Percentiles rank a stretch among this genome's conserved stretches.
These are phyloP conservation scores for Hippopotamyrus pictus DNA, from an alignment of 2,797 vertebrate species.

Conservation along the genomic window DNA sequence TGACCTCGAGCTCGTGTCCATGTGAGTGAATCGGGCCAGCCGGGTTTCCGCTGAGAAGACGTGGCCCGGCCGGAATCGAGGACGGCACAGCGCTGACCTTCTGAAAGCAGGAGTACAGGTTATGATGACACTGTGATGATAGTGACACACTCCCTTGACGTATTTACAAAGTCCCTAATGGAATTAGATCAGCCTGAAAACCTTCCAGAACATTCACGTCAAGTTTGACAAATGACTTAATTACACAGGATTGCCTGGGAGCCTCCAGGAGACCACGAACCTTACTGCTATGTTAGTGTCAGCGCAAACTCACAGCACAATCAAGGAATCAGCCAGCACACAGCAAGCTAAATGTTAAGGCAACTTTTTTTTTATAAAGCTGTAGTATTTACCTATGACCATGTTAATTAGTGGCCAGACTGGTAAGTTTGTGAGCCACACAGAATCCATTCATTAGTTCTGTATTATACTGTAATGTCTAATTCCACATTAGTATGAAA, in stretches of 20 bases:
- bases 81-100: not conserved
- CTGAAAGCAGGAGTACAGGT: not conserved
- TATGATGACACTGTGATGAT: not conserved
- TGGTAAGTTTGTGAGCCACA: not conserved
- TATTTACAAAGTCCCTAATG: not conserved
- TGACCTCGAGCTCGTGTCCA: not conserved
- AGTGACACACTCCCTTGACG: not conserved
- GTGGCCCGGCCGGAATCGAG: not conserved
- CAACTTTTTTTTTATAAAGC: not conserved
- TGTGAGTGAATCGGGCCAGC: not conserved
- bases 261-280: not conserved
- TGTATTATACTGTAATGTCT: not conserved
- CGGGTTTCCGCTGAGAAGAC: not conserved
- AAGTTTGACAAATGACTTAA: constrained; percentile 1
- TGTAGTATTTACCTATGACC: not conserved
- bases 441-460: not conserved
- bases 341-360: not conserved
- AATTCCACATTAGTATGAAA: not conserved
- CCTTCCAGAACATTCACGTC: not conserved
- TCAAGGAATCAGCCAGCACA: not conserved
- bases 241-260: not conserved
- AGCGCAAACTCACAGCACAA: not conserved
- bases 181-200: not conserved
- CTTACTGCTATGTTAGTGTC: not conserved
- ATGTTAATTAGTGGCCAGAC: not conserved